These are phyloP conservation scores for Lithophane leautieri DNA, from an alignment of 2,888 invertebrate species.

Conservation along the genomic window DNA sequence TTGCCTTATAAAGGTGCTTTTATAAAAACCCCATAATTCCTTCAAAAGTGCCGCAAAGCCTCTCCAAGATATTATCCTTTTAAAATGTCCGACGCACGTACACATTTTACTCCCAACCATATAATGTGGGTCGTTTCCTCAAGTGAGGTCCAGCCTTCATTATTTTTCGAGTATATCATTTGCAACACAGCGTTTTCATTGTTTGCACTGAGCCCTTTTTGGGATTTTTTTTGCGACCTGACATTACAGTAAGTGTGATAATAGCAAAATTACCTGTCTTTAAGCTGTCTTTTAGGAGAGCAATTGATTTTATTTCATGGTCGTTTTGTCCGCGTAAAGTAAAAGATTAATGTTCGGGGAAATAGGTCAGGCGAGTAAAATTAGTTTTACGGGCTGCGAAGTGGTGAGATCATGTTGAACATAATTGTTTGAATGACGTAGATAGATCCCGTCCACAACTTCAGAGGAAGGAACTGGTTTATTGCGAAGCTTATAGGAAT, in stretches of 20 bases:
- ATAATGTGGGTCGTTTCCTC: constrained; percentile 71
- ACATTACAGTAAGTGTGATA: constrained; percentile 45
- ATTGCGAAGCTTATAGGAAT: constrained; percentile 59
- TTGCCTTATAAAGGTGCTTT: constrained; percentile 52
- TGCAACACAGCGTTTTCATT: constrained; percentile 82
- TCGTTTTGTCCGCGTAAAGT: constrained; percentile 26
- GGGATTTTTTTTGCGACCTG: constrained; percentile 47
- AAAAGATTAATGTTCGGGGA: constrained; percentile 45
- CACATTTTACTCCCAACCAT: constrained; percentile 73
- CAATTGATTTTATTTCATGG: constrained; percentile 43
- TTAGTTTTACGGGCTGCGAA: constrained; percentile 49
- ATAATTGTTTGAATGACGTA: constrained; percentile 59
- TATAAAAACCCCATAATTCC: constrained; percentile 58
- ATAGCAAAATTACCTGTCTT: constrained; percentile 39
- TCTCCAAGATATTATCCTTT: constrained; percentile 77
- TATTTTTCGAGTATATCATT: constrained; percentile 82
- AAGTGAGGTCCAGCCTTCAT: constrained; percentile 83
- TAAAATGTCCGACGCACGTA: constrained; percentile 78
- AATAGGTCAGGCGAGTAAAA: constrained; percentile 49
- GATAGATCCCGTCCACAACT: constrained; percentile 50
- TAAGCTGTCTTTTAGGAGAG: constrained; percentile 1
- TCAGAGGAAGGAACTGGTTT: constrained; percentile 52
- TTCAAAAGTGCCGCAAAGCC: constrained; percentile 68
- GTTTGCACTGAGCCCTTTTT: constrained; percentile 72
- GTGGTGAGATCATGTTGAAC: constrained; percentile 51